Percentiles rank a stretch among this genome's conserved stretches.
phyloP scores from a whole-genome alignment of 2,113 vertebrate genomes.

The Struthio camelus region DNA sequence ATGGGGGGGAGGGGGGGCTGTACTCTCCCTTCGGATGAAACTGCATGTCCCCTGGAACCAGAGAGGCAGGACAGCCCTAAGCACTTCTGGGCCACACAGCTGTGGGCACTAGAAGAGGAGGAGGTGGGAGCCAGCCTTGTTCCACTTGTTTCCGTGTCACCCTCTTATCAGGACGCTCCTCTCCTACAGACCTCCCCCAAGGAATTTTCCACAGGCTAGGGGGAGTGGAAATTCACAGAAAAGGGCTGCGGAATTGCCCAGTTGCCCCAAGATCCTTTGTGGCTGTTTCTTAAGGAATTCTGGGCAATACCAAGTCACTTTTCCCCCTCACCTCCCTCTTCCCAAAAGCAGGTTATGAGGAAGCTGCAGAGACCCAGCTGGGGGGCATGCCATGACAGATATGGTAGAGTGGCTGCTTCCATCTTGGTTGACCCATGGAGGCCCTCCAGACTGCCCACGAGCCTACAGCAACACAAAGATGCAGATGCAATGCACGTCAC shows the following conservation, averaged over 20 bases:
- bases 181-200: background rate
- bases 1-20: background rate
- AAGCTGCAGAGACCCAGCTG: background rate
- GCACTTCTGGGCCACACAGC: background rate
- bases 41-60: background rate
- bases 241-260: background rate
- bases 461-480: too few relatives aligned
- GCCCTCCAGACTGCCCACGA: background rate
- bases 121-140: background rate
- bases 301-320: background rate
- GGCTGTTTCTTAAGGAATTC: background rate
- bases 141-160: background rate
- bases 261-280: background rate
- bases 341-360: background rate
- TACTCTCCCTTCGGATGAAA: accelerated
- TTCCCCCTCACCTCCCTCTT: background rate
- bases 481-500: background rate
- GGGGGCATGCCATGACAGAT: background rate
- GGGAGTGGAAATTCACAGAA: background rate
- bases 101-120: background rate
- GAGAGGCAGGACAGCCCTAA: background rate
- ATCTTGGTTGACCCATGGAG: too few relatives aligned
- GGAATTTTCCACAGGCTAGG: background rate
- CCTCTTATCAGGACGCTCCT: background rate
- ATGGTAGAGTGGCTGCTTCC: accelerated